Evolutionary conservation across 2,113 vertebrate genomes (phyloP).

Genomic region (Toxotes chatareus): DNA sequence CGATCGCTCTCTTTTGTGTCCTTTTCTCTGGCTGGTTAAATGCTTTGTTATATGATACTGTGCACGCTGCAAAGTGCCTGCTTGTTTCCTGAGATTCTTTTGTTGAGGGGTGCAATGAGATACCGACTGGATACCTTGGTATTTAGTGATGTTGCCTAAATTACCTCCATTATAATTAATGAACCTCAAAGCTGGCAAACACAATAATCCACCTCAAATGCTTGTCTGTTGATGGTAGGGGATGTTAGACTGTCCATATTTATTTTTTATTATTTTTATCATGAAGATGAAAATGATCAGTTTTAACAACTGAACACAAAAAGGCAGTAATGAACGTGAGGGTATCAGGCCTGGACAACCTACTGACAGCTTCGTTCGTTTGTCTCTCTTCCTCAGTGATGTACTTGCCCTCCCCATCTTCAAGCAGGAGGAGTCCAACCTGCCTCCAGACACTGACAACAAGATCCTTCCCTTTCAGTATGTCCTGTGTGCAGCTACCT

Average conservation of each 20-base stretch:
- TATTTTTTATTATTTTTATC: neutral
- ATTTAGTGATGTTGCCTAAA: slow-evolving; percentile 52
- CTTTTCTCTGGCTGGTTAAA: slow-evolving; percentile 42
- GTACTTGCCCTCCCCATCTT: slow-evolving; percentile 98
- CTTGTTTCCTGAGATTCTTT: slow-evolving; percentile 62
- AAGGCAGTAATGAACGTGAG: neutral
- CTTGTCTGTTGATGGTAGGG: neutral
- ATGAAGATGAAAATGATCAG: neutral
- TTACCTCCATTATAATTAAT: slow-evolving; percentile 46
- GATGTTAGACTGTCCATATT: neutral
- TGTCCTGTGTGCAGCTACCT: slow-evolving; percentile 96
- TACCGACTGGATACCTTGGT: slow-evolving; percentile 59
- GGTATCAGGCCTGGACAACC: neutral
- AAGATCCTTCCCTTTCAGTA: slow-evolving; percentile 98
- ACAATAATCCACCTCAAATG: slow-evolving; percentile 27
- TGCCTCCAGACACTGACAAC: slow-evolving; percentile 91
- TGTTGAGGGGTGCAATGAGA: slow-evolving; percentile 52
- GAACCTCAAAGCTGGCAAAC: slow-evolving; percentile 35
- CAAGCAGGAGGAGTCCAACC: slow-evolving; percentile 97
- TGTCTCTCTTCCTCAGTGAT: slow-evolving; percentile 84
- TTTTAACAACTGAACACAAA: neutral
- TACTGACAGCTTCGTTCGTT: neutral
- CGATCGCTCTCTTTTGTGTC: slow-evolving; percentile 16
- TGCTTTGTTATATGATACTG: slow-evolving; percentile 37
- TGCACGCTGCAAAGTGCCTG: slow-evolving; percentile 19